Evolutionary conservation across 1,140 invertebrate genomes (phyloP).

Genomic region (Ceratoteleas bidentatus): DNA sequence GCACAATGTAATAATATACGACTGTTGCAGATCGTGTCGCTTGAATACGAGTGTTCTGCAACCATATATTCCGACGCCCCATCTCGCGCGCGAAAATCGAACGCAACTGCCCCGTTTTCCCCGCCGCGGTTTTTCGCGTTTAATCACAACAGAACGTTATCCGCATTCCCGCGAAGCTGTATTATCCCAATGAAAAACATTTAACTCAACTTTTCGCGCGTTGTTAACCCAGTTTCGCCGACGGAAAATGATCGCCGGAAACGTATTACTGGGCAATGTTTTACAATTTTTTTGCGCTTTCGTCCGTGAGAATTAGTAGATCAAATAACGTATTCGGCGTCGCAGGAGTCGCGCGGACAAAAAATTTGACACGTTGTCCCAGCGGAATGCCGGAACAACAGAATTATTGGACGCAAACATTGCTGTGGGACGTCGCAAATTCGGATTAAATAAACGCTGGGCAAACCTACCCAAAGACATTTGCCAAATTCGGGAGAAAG

Average conservation of each 20-base stretch:
- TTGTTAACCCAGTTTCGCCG: conserved; percentile 24
- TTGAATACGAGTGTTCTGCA: conserved; percentile 51
- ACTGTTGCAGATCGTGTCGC: conserved; percentile 62
- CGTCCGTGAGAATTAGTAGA: conserved; percentile 3
- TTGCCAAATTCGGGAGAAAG: not conserved
- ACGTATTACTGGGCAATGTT: not conserved
- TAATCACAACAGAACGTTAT: conserved; percentile 39
- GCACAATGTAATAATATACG: conserved; percentile 64
- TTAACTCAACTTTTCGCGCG: conserved; percentile 15
- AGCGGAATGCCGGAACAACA: not conserved
- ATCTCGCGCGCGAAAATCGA: conserved; percentile 44
- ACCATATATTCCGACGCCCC: conserved; percentile 34
- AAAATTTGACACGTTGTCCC: not conserved
- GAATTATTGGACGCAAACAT: not conserved
- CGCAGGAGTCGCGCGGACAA: not conserved
- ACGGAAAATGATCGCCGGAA: conserved; percentile 20
- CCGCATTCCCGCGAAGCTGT: conserved; percentile 8
- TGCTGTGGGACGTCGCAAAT: not conserved
- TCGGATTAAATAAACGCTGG: not conserved
- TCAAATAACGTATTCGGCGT: not conserved
- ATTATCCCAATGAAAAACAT: conserved; percentile 31
- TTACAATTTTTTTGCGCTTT: not conserved
- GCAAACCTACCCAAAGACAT: not conserved
- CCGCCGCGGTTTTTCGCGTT: conserved; percentile 14
- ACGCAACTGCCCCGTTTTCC: conserved; percentile 17